Evolutionary conservation across 2,113 vertebrate species (phyloP).

Genomic region (Suncus etruscus): DNA sequence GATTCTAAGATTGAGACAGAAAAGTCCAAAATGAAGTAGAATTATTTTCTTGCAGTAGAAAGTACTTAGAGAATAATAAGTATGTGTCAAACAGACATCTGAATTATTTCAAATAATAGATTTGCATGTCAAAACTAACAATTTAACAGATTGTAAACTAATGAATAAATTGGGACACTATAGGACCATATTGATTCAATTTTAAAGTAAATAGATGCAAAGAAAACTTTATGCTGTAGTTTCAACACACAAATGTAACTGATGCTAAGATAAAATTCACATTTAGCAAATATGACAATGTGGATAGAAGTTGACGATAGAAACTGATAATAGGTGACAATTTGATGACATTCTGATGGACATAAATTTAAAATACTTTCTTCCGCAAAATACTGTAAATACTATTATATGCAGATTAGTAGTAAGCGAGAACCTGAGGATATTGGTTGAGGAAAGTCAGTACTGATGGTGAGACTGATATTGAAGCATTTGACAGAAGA

Average conservation of each 20-base stretch:
- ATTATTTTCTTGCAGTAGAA: neutral
- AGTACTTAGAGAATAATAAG: neutral
- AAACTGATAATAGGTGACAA: neutral
- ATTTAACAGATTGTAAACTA: constrained; percentile 10
- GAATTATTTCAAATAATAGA: neutral
- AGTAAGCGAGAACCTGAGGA: no score
- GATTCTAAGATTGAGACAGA: neutral
- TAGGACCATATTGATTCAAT: constrained; percentile 10
- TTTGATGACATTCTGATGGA: neutral
- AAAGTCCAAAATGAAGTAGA: neutral
- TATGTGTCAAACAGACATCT: neutral
- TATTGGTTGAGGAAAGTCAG: no score
- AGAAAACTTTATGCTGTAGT: neutral
- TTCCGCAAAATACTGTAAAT: neutral
- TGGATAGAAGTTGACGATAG: neutral
- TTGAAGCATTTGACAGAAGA: no score
- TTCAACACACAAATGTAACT: neutral
- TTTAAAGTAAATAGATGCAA: neutral
- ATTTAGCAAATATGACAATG: neutral
- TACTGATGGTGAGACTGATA: no score
- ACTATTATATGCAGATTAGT: neutral
- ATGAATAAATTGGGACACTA: constrained; percentile 4
- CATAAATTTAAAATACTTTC: neutral
- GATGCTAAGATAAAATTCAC: neutral
- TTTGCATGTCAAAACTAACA: neutral